Base-by-base conservation (phyloP, 35 echinoderm and acorn worm genomes). In the Amphiura filiformis region DNA sequence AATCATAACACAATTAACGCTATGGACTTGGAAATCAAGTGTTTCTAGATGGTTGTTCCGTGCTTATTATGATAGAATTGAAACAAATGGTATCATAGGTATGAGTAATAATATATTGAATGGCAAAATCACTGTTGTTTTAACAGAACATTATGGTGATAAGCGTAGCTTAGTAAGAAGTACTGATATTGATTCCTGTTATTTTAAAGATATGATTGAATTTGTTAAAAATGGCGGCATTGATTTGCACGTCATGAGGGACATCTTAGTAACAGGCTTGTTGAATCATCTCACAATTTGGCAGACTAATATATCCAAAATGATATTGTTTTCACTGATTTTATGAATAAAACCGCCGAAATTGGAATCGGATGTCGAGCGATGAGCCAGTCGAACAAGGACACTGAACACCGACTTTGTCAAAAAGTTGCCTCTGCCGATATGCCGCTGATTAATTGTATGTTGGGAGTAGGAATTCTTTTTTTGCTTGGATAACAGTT, bases 291-390 rank as follows among this genome's bases (percentile, higher is more conserved):
- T 70, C 61, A 30, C 61, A 70, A 70, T 70, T 70, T 70, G 7
- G 1, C 9, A 30, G 61, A 70, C 61, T 70, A 70, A 70, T 70
- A 23, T 70, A 70, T 70, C 61, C 9, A 23, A 70, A 70, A 70
- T 70, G 61, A 70, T 70, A 70, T 70, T 70, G 28, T 70, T 70
- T 70, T 70, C 61, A 70, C 61, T 26, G 61, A 70, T 70, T 70
- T 70, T 70, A 70, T 70, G 61, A 70, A 70, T 70, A 70, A 18
- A 70, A 2, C 15, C 28, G 17, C 61, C 4, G 61, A 70, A 70
- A 70, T 70, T n/a, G 61, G 61, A 70, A 23, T 70, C 61, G 61
- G 15, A n/a, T 70, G 61, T 70, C 61, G 15, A 30, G 28, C 26
- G 28, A 1, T 70, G 61, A 70, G 61, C 15, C 61, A 15, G 28